Percentiles rank a stretch among this genome's conserved stretches.
Evolutionary conservation across 1,140 invertebrate genomes (phyloP).

Genomic region (Dendroctonus ponderosae): DNA sequence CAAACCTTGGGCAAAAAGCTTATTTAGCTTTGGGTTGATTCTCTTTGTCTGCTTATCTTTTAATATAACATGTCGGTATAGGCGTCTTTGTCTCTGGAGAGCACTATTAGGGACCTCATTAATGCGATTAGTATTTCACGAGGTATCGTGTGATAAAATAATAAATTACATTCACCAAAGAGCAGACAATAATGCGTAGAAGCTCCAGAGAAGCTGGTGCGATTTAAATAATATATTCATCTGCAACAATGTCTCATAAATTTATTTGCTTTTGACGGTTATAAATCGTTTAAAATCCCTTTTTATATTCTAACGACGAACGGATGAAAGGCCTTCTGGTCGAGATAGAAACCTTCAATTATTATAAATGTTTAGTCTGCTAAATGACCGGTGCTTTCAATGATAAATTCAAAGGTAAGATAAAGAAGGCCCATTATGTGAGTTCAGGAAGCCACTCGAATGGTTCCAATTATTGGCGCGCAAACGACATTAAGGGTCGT

Average conservation of each 20-base stretch:
- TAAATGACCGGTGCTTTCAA: no score
- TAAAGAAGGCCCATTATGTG: conserved; percentile 21
- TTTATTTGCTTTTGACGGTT: background rate
- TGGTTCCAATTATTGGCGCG: conserved; percentile 21
- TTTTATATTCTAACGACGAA: background rate
- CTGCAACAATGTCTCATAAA: no score
- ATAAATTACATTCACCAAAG: background rate
- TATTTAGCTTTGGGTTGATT: background rate
- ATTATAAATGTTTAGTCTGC: no score
- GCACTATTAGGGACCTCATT: no score
- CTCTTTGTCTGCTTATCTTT: no score
- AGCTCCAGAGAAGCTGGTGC: no score
- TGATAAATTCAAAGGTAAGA: background rate
- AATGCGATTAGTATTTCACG: background rate
- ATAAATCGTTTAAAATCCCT: background rate
- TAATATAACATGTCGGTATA: no score
- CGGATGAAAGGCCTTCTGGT: background rate
- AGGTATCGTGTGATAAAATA: background rate
- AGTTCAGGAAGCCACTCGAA: conserved; percentile 26
- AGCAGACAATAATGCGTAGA: background rate
- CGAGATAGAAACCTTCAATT: background rate
- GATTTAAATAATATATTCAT: no score
- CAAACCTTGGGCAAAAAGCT: background rate
- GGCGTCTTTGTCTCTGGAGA: no score
- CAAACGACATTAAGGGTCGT: conserved; percentile 24